Percentiles rank a stretch among this genome's conserved stretches.
phyloP scores from a whole-genome alignment of 2,888 invertebrate genomes.

The Sympetrum striolatum region DNA sequence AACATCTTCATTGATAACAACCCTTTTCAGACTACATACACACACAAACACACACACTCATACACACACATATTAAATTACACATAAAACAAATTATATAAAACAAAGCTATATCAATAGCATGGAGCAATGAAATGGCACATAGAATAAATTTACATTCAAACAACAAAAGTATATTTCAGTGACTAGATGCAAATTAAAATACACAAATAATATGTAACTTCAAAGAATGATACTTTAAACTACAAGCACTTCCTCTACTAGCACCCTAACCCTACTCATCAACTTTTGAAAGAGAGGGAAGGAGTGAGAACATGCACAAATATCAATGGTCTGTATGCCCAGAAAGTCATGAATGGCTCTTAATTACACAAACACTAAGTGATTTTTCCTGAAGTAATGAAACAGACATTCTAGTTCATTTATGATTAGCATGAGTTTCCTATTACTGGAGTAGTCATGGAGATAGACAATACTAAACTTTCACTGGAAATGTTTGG shows the following conservation, averaged over 20 bases:
- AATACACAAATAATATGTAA: background rate
- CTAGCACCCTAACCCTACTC: constrained; percentile 19
- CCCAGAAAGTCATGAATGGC: background rate
- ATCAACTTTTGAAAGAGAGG: background rate
- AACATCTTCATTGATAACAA: background rate
- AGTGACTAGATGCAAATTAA: constrained; percentile 34
- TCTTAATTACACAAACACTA: background rate
- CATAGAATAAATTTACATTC: background rate
- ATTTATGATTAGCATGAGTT: background rate
- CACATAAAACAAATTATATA: background rate
- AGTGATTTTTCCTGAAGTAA: background rate
- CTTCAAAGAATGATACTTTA: constrained; percentile 3
- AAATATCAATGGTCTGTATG: background rate
- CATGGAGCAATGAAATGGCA: constrained; percentile 1
- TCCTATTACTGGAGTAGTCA: background rate
- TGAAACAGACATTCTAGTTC: background rate
- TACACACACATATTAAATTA: background rate
- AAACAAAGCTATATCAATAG: background rate
- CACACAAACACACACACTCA: background rate
- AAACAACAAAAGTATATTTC: background rate
- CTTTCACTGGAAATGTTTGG: background rate
- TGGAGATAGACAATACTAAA: background rate
- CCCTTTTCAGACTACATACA: background rate
- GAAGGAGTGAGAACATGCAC: background rate
- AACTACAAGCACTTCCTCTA: constrained; percentile 17